These are phyloP conservation scores for Lasius platythorax DNA, from an alignment of 2,888 invertebrate genomes.

Conservation along the genomic window DNA sequence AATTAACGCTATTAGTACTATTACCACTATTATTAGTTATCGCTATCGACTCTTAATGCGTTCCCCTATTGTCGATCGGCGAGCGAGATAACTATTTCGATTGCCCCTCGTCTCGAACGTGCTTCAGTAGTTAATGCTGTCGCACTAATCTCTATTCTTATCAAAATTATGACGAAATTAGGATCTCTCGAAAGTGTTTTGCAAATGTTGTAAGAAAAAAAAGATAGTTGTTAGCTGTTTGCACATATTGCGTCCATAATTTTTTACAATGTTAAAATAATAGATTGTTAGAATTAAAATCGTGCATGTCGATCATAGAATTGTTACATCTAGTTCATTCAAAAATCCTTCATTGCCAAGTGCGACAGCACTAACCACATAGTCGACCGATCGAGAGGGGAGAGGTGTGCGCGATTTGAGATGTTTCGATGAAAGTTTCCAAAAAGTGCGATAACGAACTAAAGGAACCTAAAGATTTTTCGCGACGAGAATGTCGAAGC, in stretches of 20 bases:
- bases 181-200: slow-evolving; percentile 22
- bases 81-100: slow-evolving; percentile 74
- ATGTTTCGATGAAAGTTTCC: slow-evolving; percentile 59
- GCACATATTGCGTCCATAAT: background rate
- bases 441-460: slow-evolving; percentile 65
- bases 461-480: slow-evolving; percentile 43
- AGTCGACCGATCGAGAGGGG: slow-evolving; percentile 51
- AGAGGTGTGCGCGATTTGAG: slow-evolving; percentile 64
- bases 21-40: slow-evolving; percentile 81
- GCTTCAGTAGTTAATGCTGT: slow-evolving; percentile 29
- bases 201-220: background rate
- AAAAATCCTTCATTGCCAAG: background rate
- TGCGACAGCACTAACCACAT: background rate
- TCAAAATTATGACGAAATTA: slow-evolving; percentile 9
- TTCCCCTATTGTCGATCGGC: slow-evolving; percentile 74
- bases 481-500: slow-evolving; percentile 37
- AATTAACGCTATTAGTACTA: slow-evolving; percentile 75
- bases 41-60: slow-evolving; percentile 80
- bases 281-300: background rate
- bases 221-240: background rate
- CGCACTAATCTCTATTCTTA: background rate
- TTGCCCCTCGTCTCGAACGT: slow-evolving; percentile 66
- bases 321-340: background rate
- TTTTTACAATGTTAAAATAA: background rate
- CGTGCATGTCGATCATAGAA: background rate